A percentile compares a stretch with the other conserved stretches of the same genome.
These are phyloP conservation scores for Eristalis intricaria DNA, from an alignment of 2,888 invertebrate species.

Conservation along the genomic window DNA sequence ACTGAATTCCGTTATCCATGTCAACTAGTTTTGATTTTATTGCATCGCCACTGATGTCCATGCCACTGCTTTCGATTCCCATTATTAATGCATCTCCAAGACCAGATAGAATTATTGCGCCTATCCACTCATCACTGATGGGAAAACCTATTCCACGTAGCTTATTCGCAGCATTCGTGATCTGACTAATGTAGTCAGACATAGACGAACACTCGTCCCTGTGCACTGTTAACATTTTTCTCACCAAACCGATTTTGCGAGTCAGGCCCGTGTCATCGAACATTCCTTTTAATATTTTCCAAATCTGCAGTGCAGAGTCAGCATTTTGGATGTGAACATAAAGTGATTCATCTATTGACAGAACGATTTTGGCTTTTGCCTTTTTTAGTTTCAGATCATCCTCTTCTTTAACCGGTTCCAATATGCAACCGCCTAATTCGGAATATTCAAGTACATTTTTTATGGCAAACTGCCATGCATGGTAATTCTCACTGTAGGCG, in stretches of 20 bases:
- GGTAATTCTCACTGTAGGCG: too few species aligned
- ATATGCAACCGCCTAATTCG: too few species aligned
- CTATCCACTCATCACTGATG: constrained; percentile 54
- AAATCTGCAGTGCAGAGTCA: constrained; percentile 34
- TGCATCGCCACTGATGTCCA: constrained; percentile 51
- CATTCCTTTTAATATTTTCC: constrained; percentile 1
- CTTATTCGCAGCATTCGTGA: constrained; percentile 40
- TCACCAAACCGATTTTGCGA: background rate
- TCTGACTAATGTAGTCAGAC: constrained; percentile 47
- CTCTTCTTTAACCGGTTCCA: background rate
- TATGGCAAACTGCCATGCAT: too few species aligned
- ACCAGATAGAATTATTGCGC: constrained; percentile 67
- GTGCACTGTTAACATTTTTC: constrained; percentile 19
- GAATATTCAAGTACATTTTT: too few species aligned
- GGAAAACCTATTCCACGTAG: constrained; percentile 45
- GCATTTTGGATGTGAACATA: constrained; percentile 52
- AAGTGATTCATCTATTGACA: constrained; percentile 38
- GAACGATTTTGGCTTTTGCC: constrained; percentile 23
- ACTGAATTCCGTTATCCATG: background rate
- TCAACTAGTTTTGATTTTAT: constrained; percentile 46
- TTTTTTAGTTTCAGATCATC: constrained; percentile 27
- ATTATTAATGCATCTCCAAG: constrained; percentile 74
- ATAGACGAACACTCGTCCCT: constrained; percentile 45
- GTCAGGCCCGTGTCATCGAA: too few species aligned
- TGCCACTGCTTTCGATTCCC: constrained; percentile 73